Conservation (phyloP, 2,888 invertebrate species). For the Sphaerophoria taeniata region DNA sequence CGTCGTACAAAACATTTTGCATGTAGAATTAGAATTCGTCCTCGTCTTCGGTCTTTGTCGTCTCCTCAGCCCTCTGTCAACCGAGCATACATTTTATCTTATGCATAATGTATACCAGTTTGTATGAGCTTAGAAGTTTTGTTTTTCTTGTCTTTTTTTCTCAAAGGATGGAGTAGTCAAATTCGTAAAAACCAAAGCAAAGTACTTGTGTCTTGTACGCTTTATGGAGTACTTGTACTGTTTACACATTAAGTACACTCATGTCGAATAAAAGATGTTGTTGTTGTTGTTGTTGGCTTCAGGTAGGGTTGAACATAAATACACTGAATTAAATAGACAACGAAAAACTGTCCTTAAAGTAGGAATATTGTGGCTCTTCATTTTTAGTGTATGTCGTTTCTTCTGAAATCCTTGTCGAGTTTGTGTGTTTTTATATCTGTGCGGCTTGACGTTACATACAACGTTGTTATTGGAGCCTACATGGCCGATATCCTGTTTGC, state of each 20-base stretch:
- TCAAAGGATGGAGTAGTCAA: slow-evolving; percentile 39
- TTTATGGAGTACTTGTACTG: slow-evolving; percentile 30
- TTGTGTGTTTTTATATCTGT: slow-evolving; percentile 11
- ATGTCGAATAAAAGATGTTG: slow-evolving; percentile 30
- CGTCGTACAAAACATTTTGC: slow-evolving; percentile 38
- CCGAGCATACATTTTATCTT: slow-evolving; percentile 16
- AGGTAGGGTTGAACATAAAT: background rate
- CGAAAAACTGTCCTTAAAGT: background rate
- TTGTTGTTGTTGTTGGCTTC: slow-evolving; percentile 49
- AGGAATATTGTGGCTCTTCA: background rate
- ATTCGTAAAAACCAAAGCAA: slow-evolving; percentile 56
- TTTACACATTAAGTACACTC: slow-evolving; percentile 57
- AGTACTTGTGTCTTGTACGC: slow-evolving; percentile 64
- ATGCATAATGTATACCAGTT: slow-evolving; percentile 53
- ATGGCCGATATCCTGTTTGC: background rate
- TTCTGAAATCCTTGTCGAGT: background rate
- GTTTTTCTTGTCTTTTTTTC: background rate
- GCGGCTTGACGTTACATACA: slow-evolving; percentile 28
- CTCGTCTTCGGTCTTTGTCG: background rate
- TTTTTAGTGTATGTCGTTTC: background rate
- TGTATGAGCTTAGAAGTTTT: slow-evolving; percentile 29
- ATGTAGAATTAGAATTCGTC: slow-evolving; percentile 35
- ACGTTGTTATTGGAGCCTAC: slow-evolving; percentile 13
- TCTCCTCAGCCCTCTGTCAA: too few species aligned
- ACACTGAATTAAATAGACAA: background rate